Conservation (phyloP, 1,140 invertebrate species). For the Chelonus insularis region DNA sequence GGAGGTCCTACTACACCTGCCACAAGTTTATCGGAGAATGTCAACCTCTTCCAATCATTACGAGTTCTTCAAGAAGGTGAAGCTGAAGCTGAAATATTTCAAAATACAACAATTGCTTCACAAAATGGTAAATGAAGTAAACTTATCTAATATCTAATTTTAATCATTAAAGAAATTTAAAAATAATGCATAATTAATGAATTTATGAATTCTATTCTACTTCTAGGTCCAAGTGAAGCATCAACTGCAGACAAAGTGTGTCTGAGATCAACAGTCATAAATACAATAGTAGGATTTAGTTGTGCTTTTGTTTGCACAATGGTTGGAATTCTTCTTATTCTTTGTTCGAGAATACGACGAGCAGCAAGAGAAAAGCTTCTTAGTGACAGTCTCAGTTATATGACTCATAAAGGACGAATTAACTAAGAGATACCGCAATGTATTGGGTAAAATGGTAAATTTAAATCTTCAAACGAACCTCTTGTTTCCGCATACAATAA, state of each 20-base stretch:
- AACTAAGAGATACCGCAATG: constrained; percentile 57
- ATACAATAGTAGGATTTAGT: constrained; percentile 71
- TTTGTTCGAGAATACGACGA: constrained; percentile 71
- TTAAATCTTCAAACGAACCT: too few relatives aligned
- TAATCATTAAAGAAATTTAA: too few relatives aligned
- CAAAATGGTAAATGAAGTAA: constrained; percentile 44
- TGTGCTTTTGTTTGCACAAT: constrained; percentile 71
- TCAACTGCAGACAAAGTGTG: constrained; percentile 68
- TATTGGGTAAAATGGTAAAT: background rate
- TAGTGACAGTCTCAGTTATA: constrained; percentile 66
- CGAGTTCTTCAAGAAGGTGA: constrained; percentile 86
- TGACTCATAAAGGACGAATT: constrained; percentile 73
- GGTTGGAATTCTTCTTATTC: constrained; percentile 69
- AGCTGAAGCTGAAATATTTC: constrained; percentile 65
- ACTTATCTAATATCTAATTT: too few relatives aligned
- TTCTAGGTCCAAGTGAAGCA: constrained; percentile 30
- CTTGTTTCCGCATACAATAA: too few relatives aligned
- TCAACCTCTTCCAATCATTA: constrained; percentile 86
- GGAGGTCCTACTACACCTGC: constrained; percentile 53
- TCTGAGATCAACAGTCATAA: constrained; percentile 74
- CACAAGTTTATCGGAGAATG: constrained; percentile 76
- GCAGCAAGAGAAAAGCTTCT: constrained; percentile 60
- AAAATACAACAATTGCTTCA: constrained; percentile 48
- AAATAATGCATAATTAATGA: background rate
- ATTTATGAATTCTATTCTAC: too few relatives aligned